Conservation (phyloP, 1,140 invertebrate species). For the Agrilus planipennis region DNA sequence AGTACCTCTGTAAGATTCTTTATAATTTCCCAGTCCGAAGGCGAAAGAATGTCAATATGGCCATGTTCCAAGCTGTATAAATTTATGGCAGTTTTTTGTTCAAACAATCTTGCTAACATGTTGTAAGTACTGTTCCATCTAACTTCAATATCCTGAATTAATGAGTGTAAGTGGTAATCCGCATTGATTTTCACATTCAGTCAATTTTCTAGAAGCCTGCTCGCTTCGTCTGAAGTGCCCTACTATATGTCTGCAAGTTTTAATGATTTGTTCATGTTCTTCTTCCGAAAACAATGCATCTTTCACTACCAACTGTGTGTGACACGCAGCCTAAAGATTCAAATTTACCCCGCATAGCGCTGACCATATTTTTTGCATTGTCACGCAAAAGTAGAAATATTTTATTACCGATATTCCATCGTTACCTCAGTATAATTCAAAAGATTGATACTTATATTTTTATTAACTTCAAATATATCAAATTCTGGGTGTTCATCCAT, state of each 20-base stretch:
- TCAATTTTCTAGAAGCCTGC: conserved; percentile 19
- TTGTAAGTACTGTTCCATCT: conserved; percentile 25
- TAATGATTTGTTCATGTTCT: conserved; percentile 11
- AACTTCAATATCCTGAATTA: conserved; percentile 25
- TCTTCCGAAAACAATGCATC: conserved; percentile 20
- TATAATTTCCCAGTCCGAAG: conserved; percentile 6
- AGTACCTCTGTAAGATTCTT: conserved; percentile 7
- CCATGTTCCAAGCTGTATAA: conserved; percentile 19
- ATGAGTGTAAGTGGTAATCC: conserved; percentile 16
- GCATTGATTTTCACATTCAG: conserved; percentile 22
- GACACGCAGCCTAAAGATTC: conserved; percentile 22
- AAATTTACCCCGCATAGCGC: conserved; percentile 17
- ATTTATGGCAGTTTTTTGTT: conserved; percentile 26
- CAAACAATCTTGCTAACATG: too few species aligned
- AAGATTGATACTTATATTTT: too few species aligned
- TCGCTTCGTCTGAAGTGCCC: conserved; percentile 24
- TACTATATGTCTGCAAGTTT: conserved; percentile 22
- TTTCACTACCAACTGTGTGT: conserved; percentile 23
- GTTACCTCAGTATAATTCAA: too few species aligned
- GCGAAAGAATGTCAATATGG: conserved; percentile 1
- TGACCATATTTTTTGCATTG: conserved; percentile 15
- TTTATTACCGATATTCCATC: too few species aligned
- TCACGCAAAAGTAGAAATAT: conserved; percentile 19
- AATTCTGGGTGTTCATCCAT: too few species aligned
- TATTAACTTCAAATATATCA: too few species aligned